Conservation (phyloP, 2,888 invertebrate species). For the Tenthredo scrophulariae region DNA sequence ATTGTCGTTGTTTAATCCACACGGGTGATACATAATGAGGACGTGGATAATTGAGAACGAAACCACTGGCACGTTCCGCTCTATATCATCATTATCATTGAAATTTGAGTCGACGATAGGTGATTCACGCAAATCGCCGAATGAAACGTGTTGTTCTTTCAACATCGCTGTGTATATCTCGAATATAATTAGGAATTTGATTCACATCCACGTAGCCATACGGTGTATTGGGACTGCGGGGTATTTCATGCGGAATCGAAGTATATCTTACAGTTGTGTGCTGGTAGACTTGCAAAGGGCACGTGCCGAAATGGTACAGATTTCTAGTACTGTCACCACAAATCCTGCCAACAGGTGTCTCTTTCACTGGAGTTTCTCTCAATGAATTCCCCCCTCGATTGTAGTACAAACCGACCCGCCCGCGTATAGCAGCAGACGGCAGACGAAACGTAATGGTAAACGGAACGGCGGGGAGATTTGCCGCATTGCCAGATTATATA, state of each 20-base stretch:
- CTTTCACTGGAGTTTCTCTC: conserved; percentile 78
- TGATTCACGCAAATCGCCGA: neutral
- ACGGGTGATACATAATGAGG: neutral
- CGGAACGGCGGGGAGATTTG: conserved; percentile 75
- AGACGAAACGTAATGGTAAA: conserved; percentile 78
- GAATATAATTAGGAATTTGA: neutral
- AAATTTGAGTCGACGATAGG: conserved; percentile 27
- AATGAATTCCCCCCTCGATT: conserved; percentile 76
- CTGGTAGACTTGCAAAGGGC: conserved; percentile 56
- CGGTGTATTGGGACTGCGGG: neutral
- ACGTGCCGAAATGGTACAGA: conserved; percentile 66
- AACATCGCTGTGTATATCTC: neutral
- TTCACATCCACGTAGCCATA: neutral
- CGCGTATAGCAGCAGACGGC: conserved; percentile 72
- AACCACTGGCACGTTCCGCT: conserved; percentile 42
- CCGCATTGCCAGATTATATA: conserved; percentile 67
- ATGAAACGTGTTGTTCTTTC: neutral
- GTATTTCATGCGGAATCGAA: neutral
- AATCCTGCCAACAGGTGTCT: conserved; percentile 77
- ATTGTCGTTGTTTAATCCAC: conserved; percentile 3
- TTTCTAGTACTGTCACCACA: conserved; percentile 75
- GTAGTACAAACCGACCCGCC: conserved; percentile 76
- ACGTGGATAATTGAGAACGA: conserved; percentile 22
- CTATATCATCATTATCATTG: conserved; percentile 5
- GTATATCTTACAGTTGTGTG: conserved; percentile 21